phyloP scores from a whole-genome alignment of 2,113 vertebrate species.

The Calidris pygmaea region DNA sequence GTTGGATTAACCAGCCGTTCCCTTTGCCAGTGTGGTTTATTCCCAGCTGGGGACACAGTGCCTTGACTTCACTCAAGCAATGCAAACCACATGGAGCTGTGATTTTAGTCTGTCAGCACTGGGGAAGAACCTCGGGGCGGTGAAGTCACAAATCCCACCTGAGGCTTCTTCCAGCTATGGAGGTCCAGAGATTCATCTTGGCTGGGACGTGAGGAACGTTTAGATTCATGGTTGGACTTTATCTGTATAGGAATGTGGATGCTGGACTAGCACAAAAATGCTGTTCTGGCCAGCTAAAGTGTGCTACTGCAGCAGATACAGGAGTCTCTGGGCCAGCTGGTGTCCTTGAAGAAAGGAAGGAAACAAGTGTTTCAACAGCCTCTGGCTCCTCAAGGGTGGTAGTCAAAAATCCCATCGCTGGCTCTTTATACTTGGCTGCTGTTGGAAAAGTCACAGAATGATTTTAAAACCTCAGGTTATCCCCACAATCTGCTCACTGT shows the following conservation, averaged over 20 bases:
- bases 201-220: rapidly evolving
- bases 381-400: neutral
- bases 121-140: neutral
- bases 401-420: neutral
- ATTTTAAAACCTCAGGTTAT: neutral
- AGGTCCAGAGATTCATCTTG: neutral
- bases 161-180: neutral
- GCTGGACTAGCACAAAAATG: neutral
- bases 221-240: rapidly evolving
- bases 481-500: neutral
- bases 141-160: neutral
- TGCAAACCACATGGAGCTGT: neutral
- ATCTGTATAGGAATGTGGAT: rapidly evolving
- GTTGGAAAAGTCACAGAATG: neutral
- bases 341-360: neutral
- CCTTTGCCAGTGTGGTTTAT: neutral
- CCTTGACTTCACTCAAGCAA: neutral
- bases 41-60: neutral
- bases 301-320: neutral
- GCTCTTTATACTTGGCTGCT: neutral
- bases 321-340: neutral
- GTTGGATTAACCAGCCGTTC: neutral
- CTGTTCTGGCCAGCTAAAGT: neutral
- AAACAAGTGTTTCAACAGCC: neutral
- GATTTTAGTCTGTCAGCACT: rapidly evolving